Evolutionary conservation across 2,113 vertebrate genomes (phyloP).

Genomic region (Passer montanus): DNA sequence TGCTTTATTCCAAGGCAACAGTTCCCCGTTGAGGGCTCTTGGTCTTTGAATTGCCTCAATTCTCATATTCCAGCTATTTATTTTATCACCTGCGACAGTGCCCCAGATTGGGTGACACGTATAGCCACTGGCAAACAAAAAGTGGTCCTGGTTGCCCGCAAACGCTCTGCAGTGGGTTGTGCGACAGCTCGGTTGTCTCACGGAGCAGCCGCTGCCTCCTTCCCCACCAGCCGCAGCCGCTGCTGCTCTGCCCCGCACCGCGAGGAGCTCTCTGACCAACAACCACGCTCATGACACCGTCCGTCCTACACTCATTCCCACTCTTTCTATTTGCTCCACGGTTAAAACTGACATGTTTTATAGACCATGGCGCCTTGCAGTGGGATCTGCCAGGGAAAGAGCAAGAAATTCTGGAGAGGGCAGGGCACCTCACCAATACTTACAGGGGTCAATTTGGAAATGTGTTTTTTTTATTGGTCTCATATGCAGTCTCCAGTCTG

Average conservation of each 20-base stretch:
- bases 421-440: background rate
- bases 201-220: rapidly evolving
- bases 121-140: background rate
- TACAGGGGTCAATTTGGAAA: background rate
- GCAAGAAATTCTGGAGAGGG: background rate
- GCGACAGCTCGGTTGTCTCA: rapidly evolving
- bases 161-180: rapidly evolving
- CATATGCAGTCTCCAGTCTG: background rate
- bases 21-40: background rate
- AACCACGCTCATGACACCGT: rapidly evolving
- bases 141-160: background rate
- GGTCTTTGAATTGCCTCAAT: background rate
- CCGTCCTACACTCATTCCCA: background rate
- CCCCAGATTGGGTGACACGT: background rate
- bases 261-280: background rate
- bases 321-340: background rate
- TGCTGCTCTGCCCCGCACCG: rapidly evolving
- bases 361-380: background rate
- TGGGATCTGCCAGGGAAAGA: background rate
- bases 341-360: background rate
- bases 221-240: rapidly evolving
- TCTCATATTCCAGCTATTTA: background rate
- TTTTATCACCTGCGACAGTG: background rate
- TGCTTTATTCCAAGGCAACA: background rate
- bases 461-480: background rate